These are phyloP conservation scores for Gadus macrocephalus DNA, from an alignment of 2,113 vertebrate species.

Conservation along the genomic window DNA sequence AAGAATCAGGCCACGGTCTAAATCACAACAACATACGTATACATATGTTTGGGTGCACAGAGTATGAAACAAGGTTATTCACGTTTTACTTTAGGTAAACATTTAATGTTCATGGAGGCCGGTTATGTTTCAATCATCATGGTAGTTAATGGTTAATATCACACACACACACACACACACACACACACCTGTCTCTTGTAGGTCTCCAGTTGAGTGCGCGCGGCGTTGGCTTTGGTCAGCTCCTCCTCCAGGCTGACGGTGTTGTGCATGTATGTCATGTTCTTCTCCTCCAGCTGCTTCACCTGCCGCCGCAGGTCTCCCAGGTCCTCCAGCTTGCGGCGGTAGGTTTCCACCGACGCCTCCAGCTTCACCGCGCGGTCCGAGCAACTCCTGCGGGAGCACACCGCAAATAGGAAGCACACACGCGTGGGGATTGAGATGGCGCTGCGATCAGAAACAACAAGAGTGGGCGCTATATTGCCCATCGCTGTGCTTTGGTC, in stretches of 20 bases:
- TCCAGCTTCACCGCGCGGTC: constrained; percentile 92
- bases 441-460: too few species aligned
- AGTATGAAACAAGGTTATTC: too few species aligned
- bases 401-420: constrained; percentile 10
- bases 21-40: too few species aligned
- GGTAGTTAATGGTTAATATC: too few species aligned
- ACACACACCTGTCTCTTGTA: constrained; percentile 87
- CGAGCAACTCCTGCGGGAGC: constrained; percentile 72
- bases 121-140: neutral
- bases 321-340: constrained; percentile 92
- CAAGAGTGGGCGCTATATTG: too few species aligned
- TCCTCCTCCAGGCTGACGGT: constrained; percentile 94
- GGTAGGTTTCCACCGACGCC: constrained; percentile 88
- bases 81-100: neutral
- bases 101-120: too few species aligned
- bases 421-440: too few species aligned
- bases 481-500: too few species aligned
- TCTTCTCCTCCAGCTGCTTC: constrained; percentile 92
- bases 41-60: too few species aligned
- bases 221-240: constrained; percentile 91
- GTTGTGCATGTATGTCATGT: constrained; percentile 96
- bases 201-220: constrained; percentile 88
- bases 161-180: neutral
- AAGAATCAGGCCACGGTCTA: too few species aligned
- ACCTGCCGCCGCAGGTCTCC: constrained; percentile 91